These are phyloP conservation scores for rat (Rattus norvegicus) DNA, from an alignment of 2,113 vertebrate species.

Conservation along the genomic window DNA sequence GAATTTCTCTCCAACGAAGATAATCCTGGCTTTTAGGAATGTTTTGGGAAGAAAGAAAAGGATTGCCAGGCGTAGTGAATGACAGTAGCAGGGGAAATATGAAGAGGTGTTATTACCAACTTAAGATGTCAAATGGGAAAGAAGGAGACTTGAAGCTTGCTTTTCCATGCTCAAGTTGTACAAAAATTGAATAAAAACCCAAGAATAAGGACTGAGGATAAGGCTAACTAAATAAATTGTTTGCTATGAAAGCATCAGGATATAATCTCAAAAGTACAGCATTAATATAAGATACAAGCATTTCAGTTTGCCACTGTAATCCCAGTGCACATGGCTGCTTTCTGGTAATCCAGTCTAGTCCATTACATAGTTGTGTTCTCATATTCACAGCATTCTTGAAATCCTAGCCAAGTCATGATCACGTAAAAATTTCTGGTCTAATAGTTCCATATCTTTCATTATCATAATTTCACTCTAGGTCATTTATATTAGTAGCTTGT, in stretches of 20 bases:
- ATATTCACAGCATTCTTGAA: not conserved
- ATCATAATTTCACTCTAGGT: not conserved
- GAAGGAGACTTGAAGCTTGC: not conserved
- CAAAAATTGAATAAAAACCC: not conserved
- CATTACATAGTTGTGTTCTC: not conserved
- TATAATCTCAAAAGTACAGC: not conserved
- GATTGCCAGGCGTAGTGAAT: rapidly evolving
- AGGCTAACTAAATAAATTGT: not conserved
- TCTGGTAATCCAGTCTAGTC: not conserved
- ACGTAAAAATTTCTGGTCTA: not conserved
- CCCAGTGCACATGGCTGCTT: not conserved
- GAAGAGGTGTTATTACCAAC: not conserved
- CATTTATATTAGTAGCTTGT: not conserved
- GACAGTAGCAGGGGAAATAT: too few species aligned
- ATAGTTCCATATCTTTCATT: not conserved
- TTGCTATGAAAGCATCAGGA: not conserved
- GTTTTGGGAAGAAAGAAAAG: not conserved
- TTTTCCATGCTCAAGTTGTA: not conserved
- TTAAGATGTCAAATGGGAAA: not conserved
- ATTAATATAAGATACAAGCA: not conserved
- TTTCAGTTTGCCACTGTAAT: not conserved
- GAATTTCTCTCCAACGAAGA: not conserved
- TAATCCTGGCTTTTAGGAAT: not conserved
- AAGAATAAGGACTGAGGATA: not conserved
- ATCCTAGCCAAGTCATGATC: not conserved